Evolutionary conservation across 2,888 invertebrate species (phyloP).

Genomic region (Copidosoma aretas): DNA sequence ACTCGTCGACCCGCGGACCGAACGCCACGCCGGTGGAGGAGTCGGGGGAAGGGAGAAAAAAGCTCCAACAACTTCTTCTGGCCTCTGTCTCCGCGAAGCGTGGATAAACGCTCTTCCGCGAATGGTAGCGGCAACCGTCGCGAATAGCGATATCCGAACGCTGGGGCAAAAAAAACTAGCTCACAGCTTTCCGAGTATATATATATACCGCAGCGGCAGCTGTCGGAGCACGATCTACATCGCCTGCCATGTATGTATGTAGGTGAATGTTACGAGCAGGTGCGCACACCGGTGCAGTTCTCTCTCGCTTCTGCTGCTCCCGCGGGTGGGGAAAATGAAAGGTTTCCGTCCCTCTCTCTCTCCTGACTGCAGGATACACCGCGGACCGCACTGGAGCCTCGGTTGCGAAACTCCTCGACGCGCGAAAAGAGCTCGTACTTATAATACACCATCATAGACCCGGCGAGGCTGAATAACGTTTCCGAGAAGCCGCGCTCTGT

Average conservation of each 20-base stretch:
- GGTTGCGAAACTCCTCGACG: neutral
- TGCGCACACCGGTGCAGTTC: neutral
- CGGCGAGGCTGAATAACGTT: constrained; percentile 51
- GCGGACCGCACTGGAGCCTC: too few relatives aligned
- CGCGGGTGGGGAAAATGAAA: constrained; percentile 41
- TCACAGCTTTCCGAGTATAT: too few relatives aligned
- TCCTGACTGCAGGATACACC: neutral
- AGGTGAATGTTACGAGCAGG: too few relatives aligned
- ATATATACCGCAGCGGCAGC: too few relatives aligned
- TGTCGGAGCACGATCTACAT: too few relatives aligned
- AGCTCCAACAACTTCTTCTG: too few relatives aligned
- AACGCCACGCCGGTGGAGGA: neutral
- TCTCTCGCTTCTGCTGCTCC: constrained; percentile 16
- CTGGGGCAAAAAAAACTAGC: too few relatives aligned
- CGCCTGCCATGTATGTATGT: too few relatives aligned
- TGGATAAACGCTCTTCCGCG: constrained; percentile 34
- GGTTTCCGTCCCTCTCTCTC: constrained; percentile 26
- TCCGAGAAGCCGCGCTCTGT: constrained; percentile 51
- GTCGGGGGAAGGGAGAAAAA: neutral
- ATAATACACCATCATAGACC: neutral
- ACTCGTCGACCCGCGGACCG: too few relatives aligned
- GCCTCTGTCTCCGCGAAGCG: neutral
- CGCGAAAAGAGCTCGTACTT: neutral
- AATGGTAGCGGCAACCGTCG: neutral
- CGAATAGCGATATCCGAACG: too few relatives aligned